Conservation (phyloP, 2,888 invertebrate genomes). For the Andrena marginata region DNA sequence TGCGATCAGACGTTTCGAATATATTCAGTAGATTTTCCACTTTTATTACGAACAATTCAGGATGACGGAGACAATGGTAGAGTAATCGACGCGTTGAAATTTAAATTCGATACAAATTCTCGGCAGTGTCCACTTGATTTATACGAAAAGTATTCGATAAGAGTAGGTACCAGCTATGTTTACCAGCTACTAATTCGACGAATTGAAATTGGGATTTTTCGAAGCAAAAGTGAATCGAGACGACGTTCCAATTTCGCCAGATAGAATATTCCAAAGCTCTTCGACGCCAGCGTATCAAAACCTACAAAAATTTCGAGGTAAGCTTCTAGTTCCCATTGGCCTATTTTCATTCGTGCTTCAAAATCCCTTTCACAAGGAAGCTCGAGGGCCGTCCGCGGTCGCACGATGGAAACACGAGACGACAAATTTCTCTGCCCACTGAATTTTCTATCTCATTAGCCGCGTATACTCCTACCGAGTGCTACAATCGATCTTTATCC, state of each 20-base stretch:
- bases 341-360: slow-evolving; percentile 26
- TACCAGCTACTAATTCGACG: slow-evolving; percentile 5
- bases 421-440: slow-evolving; percentile 65
- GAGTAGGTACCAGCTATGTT: neutral
- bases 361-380: slow-evolving; percentile 33
- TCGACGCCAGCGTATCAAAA: neutral
- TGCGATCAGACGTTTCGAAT: slow-evolving; percentile 46
- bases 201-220: slow-evolving; percentile 20
- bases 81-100: slow-evolving; percentile 16
- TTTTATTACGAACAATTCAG: slow-evolving; percentile 38
- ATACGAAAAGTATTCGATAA: slow-evolving; percentile 23
- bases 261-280: neutral
- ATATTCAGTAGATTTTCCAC: slow-evolving; percentile 41
- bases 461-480: slow-evolving; percentile 56
- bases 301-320: neutral
- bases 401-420: slow-evolving; percentile 39
- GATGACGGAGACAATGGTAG: slow-evolving; percentile 37
- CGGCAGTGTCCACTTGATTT: slow-evolving; percentile 1
- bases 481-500: slow-evolving; percentile 66
- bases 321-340: neutral
- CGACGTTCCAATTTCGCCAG: neutral
- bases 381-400: slow-evolving; percentile 17
- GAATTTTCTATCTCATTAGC: slow-evolving; percentile 73
- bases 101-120: slow-evolving; percentile 15
- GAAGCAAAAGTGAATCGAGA: slow-evolving; percentile 22